Evolutionary conservation across 2,888 invertebrate genomes (phyloP).

Genomic region (Cybosia mesomella): DNA sequence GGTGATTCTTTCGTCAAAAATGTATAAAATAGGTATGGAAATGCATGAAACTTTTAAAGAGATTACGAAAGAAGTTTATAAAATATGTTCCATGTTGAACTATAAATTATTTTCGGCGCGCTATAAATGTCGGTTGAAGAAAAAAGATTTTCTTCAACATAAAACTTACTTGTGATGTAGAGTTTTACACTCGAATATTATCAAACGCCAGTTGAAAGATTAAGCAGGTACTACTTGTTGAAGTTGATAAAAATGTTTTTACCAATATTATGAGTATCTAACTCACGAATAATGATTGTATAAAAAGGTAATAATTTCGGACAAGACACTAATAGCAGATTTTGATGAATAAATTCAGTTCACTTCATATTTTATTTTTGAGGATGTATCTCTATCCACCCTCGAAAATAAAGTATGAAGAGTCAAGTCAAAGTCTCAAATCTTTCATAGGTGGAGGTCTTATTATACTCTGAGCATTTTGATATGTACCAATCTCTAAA

Average conservation of each 20-base stretch:
- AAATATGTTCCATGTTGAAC: constrained; percentile 15
- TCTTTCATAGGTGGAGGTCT: too few species aligned
- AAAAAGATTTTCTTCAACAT: constrained; percentile 23
- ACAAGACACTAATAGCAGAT: too few species aligned
- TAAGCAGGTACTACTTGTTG: background rate
- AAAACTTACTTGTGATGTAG: constrained; percentile 2
- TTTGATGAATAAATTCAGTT: too few species aligned
- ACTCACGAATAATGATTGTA: background rate
- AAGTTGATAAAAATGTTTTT: background rate
- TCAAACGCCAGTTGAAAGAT: background rate
- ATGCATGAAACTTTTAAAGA: constrained; percentile 36
- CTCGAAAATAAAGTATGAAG: too few species aligned
- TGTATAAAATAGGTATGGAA: constrained; percentile 3
- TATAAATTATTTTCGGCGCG: constrained; percentile 22
- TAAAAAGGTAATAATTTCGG: background rate
- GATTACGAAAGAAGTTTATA: constrained; percentile 23
- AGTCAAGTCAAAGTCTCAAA: too few species aligned
- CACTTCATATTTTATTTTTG: background rate
- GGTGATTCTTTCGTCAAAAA: background rate
- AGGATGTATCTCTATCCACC: too few species aligned
- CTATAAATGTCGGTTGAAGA: constrained; percentile 20
- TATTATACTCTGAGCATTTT: too few species aligned
- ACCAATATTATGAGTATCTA: background rate
- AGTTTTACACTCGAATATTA: constrained; percentile 7
- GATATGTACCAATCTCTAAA: background rate